Conservation (phyloP, 2,797 vertebrate species). For the Sebastiscus albofasciatus region DNA sequence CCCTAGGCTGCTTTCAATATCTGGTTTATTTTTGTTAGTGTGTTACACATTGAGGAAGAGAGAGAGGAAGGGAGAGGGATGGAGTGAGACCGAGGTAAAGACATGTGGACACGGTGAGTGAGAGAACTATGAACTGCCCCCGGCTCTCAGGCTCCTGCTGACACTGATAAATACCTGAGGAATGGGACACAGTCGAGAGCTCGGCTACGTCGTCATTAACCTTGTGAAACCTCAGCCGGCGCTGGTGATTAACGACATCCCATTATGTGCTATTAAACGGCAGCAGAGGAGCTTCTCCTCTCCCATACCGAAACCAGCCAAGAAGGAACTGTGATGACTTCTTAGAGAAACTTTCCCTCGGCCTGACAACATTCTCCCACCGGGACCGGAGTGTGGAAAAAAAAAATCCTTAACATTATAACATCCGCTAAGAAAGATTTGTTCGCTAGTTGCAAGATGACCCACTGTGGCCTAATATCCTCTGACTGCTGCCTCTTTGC, state of each 20-base stretch:
- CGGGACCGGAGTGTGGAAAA: not conserved
- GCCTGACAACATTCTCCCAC: conserved; percentile 7
- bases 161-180: conserved; percentile 76
- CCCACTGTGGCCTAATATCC: conserved; percentile 53
- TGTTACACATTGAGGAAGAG: not conserved
- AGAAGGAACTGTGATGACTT: conserved; percentile 2
- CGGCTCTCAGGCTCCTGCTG: conserved; percentile 41
- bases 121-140: conserved; percentile 15
- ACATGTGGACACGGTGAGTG: not conserved
- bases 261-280: conserved; percentile 75
- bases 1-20: not conserved
- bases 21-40: not conserved
- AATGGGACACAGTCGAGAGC: conserved; percentile 65
- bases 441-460: conserved; percentile 43
- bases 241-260: conserved; percentile 75
- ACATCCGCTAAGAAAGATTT: conserved; percentile 17
- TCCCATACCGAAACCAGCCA: conserved; percentile 42
- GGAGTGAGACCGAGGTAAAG: not conserved
- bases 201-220: conserved; percentile 71
- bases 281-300: conserved; percentile 36
- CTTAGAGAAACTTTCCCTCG: conserved; percentile 15
- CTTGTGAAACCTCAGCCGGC: conserved; percentile 72
- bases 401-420: conserved; percentile 10
- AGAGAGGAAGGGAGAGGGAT: not conserved
- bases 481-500: conserved; percentile 48